Evolutionary conservation across 2,797 vertebrate species (phyloP), one percentile per base, ranked within the genome.

Genomic region (Crax fasciolata): DNA sequence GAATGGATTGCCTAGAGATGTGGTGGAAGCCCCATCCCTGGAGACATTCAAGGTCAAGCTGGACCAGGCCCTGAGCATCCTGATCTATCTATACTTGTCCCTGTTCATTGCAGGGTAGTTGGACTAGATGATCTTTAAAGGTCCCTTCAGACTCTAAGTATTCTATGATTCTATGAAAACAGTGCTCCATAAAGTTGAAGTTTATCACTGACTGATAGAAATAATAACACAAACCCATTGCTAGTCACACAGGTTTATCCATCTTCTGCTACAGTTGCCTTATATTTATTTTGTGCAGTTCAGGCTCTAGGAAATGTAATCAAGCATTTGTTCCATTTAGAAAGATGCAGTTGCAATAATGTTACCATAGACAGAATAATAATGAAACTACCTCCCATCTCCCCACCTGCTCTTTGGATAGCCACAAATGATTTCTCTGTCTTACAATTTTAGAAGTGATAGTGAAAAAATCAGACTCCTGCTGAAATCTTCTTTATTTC

Each of bases 141-240:
- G 35, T 35, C 35, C 35, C 35, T 35, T 35, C 35, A 35, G 8
- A 35, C 7, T 35, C 35, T 35, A 35, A 35, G 35, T 6, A 35
- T 35, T 35, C 35, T 35, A 35, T 35, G 35, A 35, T 35, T 35
- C 35, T 35, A 35, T 35, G 35, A 35, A 88, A 94, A 88, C 32
- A 93, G 8, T 32, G 63, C 21, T 49, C n/a, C 13, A 30, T 8
- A 32, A 77, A 79, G 13, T 85, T 75, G 68, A 73, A 93, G 77
- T 13, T 90, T 91, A 78, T 59, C 43, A 43, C n/a, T 85, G 87
- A 89, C 39, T 66, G 76, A 84, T 76, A 90, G 82, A 91, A 80
- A 84, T 70, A 83, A 92, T 83, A 86, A 73, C 19, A 70, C 4
- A 55, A 89, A 85, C 38, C 12, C 73, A 78, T 58, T 77, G 25